Evolutionary conservation across 2,888 invertebrate species (phyloP), one percentile per base, ranked within the genome.

Genomic region (Herminia tarsipennalis): DNA sequence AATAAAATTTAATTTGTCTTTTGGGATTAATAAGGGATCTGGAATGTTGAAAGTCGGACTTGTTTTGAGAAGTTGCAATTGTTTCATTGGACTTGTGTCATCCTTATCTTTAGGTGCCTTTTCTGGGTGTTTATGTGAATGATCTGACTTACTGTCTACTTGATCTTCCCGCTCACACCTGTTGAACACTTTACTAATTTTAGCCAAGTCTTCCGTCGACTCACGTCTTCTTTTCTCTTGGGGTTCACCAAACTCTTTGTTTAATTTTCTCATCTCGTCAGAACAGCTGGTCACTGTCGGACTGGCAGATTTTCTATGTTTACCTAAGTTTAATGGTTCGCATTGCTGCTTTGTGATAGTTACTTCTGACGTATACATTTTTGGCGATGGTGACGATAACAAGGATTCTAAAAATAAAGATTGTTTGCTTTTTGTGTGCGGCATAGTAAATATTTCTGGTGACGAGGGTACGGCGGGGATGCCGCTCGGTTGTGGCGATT

Each of bases 21-120:
- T 95, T 36, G 97, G 97, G 52, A 97, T 94, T 49, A 97, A 81
- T 67, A 97, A 91, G 5, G 96, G 96, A 89, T 97, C 96, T 27
- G 96, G 96, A 73, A 97, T 93, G 76, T 94, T 93, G 70, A 95
- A 93, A 56, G 94, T 93, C 4, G 94, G 91, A 66, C 94, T 94
- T 33, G 92, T 90, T 50, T 95, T 92, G 14, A 97, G 87, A 71
- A 94, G 92, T 59, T 94, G 94, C 5, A 96, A 86, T 73, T 97
- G 96, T 46, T 94, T 94, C 3, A 96, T 74, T 0, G 96, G 95
- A 73, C 93, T 93, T 9, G 47, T 29, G 65, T 93, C 93, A 21
- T 92, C 88, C 76, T 78, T 27, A 66, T 81, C 83, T 39, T 69
- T 73, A 17, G 59, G 44, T 5, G 68, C 41, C 32, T 72, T 78